phyloP scores from a whole-genome alignment of 2,888 invertebrate genomes.

The Hirtodrosophila histrioides region DNA sequence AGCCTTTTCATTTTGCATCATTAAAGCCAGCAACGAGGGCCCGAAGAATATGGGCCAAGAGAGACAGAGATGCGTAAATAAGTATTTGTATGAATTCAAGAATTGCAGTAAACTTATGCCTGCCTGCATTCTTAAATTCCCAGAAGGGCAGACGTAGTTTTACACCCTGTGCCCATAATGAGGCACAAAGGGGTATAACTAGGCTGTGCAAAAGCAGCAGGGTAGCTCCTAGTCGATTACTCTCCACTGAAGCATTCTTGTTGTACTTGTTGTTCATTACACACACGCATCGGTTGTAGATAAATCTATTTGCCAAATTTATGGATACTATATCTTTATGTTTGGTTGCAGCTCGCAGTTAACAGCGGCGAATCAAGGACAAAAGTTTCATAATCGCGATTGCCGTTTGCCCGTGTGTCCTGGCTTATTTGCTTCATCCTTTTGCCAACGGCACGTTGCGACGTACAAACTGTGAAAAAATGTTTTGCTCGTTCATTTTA shows the following conservation, averaged over 20 bases:
- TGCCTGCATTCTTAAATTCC: no score
- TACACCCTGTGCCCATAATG: no score
- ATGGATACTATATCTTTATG: constrained; percentile 54
- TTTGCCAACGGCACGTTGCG: constrained; percentile 37
- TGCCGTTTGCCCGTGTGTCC: constrained; percentile 40
- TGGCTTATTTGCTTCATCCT: constrained; percentile 51
- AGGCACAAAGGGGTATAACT: no score
- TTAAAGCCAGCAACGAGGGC: constrained; percentile 5
- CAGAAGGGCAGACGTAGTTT: no score
- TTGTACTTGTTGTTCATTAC: constrained; percentile 19
- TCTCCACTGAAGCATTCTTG: background rate
- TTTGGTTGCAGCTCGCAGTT: constrained; percentile 43
- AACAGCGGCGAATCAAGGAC: constrained; percentile 24
- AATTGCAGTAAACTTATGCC: no score
- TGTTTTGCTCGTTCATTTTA: constrained; percentile 37
- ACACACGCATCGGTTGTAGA: constrained; percentile 10
- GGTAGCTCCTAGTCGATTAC: no score
- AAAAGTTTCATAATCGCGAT: constrained; percentile 56
- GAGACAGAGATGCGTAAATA: constrained; percentile 2
- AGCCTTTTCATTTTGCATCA: constrained; percentile 47
- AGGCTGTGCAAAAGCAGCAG: background rate
- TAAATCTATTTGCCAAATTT: constrained; percentile 50
- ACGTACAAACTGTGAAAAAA: constrained; percentile 78
- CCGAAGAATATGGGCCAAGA: background rate
- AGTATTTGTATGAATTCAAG: no score